Evolutionary conservation across 1,140 invertebrate species (phyloP).

Genomic region (Cydia amplana): DNA sequence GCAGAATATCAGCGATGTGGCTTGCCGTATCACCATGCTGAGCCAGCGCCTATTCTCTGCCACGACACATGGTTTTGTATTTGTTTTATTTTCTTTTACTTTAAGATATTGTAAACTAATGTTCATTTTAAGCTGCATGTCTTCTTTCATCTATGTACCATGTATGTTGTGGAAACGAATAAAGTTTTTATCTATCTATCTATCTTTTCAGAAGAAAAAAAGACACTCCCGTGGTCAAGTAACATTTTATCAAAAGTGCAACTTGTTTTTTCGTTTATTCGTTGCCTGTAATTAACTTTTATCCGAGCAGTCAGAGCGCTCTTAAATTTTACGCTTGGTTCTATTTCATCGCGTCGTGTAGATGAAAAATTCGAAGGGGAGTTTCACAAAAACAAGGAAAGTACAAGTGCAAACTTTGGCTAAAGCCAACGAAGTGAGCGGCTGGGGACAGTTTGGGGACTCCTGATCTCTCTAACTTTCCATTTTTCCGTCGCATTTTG

Average conservation of each 20-base stretch:
- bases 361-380: not conserved
- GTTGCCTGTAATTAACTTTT: not conserved
- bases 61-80: too few relatives aligned
- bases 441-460: too few relatives aligned
- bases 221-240: not conserved
- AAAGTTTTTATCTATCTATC: too few relatives aligned
- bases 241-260: not conserved
- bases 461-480: too few relatives aligned
- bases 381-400: not conserved
- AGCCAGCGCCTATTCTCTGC: too few relatives aligned
- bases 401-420: not conserved
- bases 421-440: not conserved
- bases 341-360: not conserved
- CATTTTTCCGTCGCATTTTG: not conserved
- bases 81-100: too few relatives aligned
- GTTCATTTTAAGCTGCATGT: too few relatives aligned
- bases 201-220: not conserved
- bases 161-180: too few relatives aligned
- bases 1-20: too few relatives aligned
- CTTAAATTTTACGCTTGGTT: not conserved
- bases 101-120: too few relatives aligned
- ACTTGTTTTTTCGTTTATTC: not conserved
- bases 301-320: not conserved
- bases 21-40: too few relatives aligned
- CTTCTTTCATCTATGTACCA: too few relatives aligned